Evolutionary conservation across 1,140 invertebrate genomes (phyloP).

Genomic region (Drosophila setifemur): DNA sequence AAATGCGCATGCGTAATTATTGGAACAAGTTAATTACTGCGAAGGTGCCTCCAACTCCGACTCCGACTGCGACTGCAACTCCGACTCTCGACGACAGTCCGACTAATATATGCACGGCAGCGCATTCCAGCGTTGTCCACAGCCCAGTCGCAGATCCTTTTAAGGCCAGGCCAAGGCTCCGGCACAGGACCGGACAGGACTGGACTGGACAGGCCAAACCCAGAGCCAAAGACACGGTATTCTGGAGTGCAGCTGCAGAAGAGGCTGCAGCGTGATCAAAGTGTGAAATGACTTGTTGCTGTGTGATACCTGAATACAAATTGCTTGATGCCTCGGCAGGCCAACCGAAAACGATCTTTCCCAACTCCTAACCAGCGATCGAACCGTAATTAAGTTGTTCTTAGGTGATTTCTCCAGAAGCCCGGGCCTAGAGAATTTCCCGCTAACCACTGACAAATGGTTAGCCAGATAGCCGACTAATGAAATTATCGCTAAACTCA

Average conservation of each 20-base stretch:
- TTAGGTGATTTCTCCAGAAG: slow-evolving; percentile 40
- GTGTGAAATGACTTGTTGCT: slow-evolving; percentile 80
- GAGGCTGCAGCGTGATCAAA: slow-evolving; percentile 67
- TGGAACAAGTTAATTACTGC: slow-evolving; percentile 80
- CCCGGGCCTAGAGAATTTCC: slow-evolving; percentile 3
- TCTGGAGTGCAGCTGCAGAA: slow-evolving; percentile 41
- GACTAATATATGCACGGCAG: slow-evolving; percentile 66
- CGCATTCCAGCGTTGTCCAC: slow-evolving; percentile 57
- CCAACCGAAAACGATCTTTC: slow-evolving; percentile 11
- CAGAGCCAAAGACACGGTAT: background rate
- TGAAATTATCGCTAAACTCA: slow-evolving; percentile 49
- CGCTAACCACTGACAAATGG: slow-evolving; percentile 19
- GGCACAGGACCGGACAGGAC: slow-evolving; percentile 26
- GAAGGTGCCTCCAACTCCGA: slow-evolving; percentile 53
- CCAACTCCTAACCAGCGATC: too few relatives aligned
- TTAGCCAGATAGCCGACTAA: slow-evolving; percentile 18
- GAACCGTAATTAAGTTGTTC: slow-evolving; percentile 75
- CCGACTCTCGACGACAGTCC: slow-evolving; percentile 17
- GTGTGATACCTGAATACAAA: slow-evolving; percentile 75
- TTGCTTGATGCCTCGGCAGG: slow-evolving; percentile 69
- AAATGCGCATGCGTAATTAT: slow-evolving; percentile 80
- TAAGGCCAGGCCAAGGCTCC: slow-evolving; percentile 53
- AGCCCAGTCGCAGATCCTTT: slow-evolving; percentile 61
- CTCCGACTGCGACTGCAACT: slow-evolving; percentile 30
- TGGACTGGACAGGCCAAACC: slow-evolving; percentile 15